Conservation (phyloP, 2,888 invertebrate species). For the Stenurella melanura region DNA sequence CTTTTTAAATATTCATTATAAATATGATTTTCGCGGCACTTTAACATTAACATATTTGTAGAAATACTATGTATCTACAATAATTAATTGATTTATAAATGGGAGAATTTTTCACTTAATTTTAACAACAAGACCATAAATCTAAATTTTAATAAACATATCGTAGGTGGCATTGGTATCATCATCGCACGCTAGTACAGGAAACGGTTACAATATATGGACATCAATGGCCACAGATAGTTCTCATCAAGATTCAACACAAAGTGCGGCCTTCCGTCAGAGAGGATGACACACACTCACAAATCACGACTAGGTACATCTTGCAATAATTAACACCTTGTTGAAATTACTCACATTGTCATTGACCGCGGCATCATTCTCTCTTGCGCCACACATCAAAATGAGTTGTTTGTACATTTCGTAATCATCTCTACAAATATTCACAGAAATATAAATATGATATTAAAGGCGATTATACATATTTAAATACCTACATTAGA, state of each 20-base stretch:
- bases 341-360: slow-evolving; percentile 18
- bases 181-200: slow-evolving; percentile 50
- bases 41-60: no score
- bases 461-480: no score
- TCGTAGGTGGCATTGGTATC: slow-evolving; percentile 9
- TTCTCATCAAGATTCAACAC: slow-evolving; percentile 27
- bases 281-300: slow-evolving; percentile 27
- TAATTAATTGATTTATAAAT: neutral
- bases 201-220: slow-evolving; percentile 58
- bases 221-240: slow-evolving; percentile 31
- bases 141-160: neutral
- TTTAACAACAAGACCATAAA: neutral
- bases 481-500: no score
- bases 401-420: neutral
- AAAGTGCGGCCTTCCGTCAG: slow-evolving; percentile 30
- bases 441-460: no score
- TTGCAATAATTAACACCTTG: slow-evolving; percentile 33
- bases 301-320: slow-evolving; percentile 11
- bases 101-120: neutral
- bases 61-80: no score
- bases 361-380: slow-evolving; percentile 15
- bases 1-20: no score
- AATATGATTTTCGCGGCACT: no score
- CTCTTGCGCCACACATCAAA: neutral
- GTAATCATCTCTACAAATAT: no score